A percentile compares a stretch with the other conserved stretches of the same genome.
Evolutionary conservation across 2,113 vertebrate species (phyloP).

Genomic region (Platysternon megacephalum): DNA sequence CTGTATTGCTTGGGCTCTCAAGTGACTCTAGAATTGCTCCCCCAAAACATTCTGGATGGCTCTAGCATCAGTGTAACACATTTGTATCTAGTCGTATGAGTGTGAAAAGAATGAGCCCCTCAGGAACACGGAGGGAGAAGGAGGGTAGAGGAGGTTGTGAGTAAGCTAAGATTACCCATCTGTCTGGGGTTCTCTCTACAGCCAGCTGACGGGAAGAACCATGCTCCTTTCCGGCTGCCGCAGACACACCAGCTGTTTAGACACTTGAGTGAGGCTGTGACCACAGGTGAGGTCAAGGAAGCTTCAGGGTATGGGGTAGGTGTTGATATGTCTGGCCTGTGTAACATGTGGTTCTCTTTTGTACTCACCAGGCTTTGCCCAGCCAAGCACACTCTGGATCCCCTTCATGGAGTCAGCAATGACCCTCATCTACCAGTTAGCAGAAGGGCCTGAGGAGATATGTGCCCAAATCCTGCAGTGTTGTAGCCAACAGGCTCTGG

Average conservation of each 20-base stretch:
- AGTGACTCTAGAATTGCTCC: neutral
- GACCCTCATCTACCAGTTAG: conserved; percentile 89
- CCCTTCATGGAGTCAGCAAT: conserved; percentile 92
- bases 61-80: neutral
- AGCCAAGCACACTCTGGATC: conserved; percentile 87
- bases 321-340: neutral
- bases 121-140: neutral
- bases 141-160: neutral
- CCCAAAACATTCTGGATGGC: neutral
- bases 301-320: neutral
- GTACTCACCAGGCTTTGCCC: conserved; percentile 68
- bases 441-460: conserved; percentile 91
- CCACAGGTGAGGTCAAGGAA: conserved; percentile 82
- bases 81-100: neutral
- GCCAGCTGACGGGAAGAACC: conserved; percentile 77
- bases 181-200: conserved; percentile 33
- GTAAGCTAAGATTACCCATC: neutral
- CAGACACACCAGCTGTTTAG: conserved; percentile 88
- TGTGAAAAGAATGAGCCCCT: neutral
- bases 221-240: conserved; percentile 86
- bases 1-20: neutral
- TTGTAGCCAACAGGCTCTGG: conserved; percentile 78
- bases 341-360: neutral
- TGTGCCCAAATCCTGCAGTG: conserved; percentile 86
- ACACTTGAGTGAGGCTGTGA: conserved; percentile 82